Conservation (phyloP, 2,888 invertebrate species). For the Ptychoptera albimana region DNA sequence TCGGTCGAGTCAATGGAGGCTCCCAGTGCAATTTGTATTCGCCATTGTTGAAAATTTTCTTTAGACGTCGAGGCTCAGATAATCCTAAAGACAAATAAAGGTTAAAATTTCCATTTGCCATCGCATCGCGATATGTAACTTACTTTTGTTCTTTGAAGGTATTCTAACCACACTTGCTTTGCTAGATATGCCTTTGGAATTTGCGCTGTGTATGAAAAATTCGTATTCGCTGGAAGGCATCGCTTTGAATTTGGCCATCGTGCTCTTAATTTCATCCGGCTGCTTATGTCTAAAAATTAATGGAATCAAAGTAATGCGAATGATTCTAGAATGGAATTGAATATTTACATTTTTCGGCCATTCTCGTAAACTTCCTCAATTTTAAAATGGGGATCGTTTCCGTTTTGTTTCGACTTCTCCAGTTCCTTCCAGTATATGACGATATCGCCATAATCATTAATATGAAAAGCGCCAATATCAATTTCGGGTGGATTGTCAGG, state of each 20-base stretch:
- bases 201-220: slow-evolving; percentile 43
- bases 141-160: slow-evolving; percentile 24
- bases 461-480: slow-evolving; percentile 57
- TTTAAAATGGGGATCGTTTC: slow-evolving; percentile 54
- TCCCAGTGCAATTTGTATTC: slow-evolving; percentile 63
- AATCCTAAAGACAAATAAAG: slow-evolving; percentile 1
- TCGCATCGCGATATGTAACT: neutral
- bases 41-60: slow-evolving; percentile 55
- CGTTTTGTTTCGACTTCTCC: slow-evolving; percentile 50
- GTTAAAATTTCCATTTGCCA: neutral
- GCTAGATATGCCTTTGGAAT: slow-evolving; percentile 40
- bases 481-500: slow-evolving; percentile 55
- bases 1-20: slow-evolving; percentile 27
- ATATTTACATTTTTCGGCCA: slow-evolving; percentile 17
- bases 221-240: slow-evolving; percentile 7
- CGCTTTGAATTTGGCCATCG: slow-evolving; percentile 6
- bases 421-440: slow-evolving; percentile 69
- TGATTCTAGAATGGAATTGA: slow-evolving; percentile 9
- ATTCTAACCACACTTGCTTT: slow-evolving; percentile 42
- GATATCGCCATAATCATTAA: slow-evolving; percentile 40
- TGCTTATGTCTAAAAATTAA: neutral
- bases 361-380: slow-evolving; percentile 30
- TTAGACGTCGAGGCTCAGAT: slow-evolving; percentile 41
- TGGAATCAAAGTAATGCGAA: slow-evolving; percentile 5
- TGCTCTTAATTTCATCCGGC: slow-evolving; percentile 3